Base-by-base conservation (phyloP, 37 sponge, comb jelly and placozoan genomes). In the Chondrosia reniformis region DNA sequence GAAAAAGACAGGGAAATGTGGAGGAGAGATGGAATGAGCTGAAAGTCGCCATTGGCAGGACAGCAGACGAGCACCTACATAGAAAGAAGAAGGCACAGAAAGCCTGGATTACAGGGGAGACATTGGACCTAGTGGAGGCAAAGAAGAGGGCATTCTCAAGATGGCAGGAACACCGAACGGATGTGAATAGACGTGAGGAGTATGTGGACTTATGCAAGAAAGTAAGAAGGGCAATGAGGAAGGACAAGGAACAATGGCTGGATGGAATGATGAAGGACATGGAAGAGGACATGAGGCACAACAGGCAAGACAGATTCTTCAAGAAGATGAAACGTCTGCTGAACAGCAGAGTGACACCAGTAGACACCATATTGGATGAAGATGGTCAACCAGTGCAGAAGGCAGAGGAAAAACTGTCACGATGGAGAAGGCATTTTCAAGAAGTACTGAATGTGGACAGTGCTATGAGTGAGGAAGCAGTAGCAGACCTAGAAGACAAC, bases 91-190 rank as follows among this genome's bases (percentile, higher is more conserved):
- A 66, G 17, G 38, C 9, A 31, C 67, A 31, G 38, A 66, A 66
- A 40, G 36, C 39, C 17, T 66, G 67, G 67, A 36, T 66, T 66
- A 37, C 67, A 66, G 36, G 36, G 32, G 67, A 10, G 9, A 66
- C 67, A 10, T 36, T 66, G 40, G 36, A 66, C 9, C 32, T 66
- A 8, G 36, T 66, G 15, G 67, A 66, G 17, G 67, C 32, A 31
- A 66, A 66, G 36, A 36, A 36, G 36, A 66, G 32, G 67, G 67
- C 67, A 8, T 66, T 66, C 67, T 37, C 36, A 19, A 66, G 67
- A 66, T 66, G 67, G 33, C 67, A 66, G 36, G 67, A 66, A 19
- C 39, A 66, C 67, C 32, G 67, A 66, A 66, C 67, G 32, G 39
- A 66, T 40, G 5, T 40, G 9, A 5, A 66, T 36, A 66, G 67